Conservation (phyloP, 1,140 invertebrate species). For the Andrena cerasifolii region DNA sequence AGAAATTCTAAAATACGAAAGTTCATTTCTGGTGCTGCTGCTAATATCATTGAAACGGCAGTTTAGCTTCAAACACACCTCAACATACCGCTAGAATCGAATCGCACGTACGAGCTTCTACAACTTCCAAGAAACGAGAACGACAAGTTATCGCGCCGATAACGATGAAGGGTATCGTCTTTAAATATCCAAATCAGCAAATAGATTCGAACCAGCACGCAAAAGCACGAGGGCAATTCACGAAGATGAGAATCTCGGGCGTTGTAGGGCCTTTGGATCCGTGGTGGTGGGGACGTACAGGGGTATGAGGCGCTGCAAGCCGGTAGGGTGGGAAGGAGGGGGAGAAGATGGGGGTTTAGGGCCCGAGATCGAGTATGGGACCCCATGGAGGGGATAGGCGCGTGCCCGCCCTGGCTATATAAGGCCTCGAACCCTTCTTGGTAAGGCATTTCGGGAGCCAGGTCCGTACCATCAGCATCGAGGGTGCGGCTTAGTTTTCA, state of each 20-base stretch:
- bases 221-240: slow-evolving; percentile 34
- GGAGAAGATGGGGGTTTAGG: slow-evolving; percentile 74
- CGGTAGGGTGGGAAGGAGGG: slow-evolving; percentile 55
- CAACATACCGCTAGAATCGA: too few relatives aligned
- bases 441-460: slow-evolving; percentile 81
- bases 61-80: too few relatives aligned
- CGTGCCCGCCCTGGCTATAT: slow-evolving; percentile 80
- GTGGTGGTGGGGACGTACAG: slow-evolving; percentile 59
- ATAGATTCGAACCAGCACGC: slow-evolving; percentile 31
- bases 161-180: slow-evolving; percentile 38
- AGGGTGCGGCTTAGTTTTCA: slow-evolving; percentile 62
- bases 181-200: slow-evolving; percentile 43
- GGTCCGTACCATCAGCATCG: slow-evolving; percentile 72
- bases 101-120: background rate
- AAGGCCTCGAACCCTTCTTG: slow-evolving; percentile 79
- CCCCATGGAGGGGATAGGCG: slow-evolving; percentile 76
- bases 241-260: slow-evolving; percentile 78
- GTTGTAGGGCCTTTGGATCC: slow-evolving; percentile 70
- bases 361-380: slow-evolving; percentile 72
- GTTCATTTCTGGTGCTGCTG: too few relatives aligned
- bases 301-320: slow-evolving; percentile 64
- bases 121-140: slow-evolving; percentile 28
- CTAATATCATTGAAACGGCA: too few relatives aligned
- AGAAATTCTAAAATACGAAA: too few relatives aligned
- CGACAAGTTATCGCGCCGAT: slow-evolving; percentile 32